Percentiles rank a stretch among this genome's conserved stretches.
These are phyloP conservation scores for Siniperca chuatsi DNA, from an alignment of 2,113 vertebrate genomes.

Conservation along the genomic window DNA sequence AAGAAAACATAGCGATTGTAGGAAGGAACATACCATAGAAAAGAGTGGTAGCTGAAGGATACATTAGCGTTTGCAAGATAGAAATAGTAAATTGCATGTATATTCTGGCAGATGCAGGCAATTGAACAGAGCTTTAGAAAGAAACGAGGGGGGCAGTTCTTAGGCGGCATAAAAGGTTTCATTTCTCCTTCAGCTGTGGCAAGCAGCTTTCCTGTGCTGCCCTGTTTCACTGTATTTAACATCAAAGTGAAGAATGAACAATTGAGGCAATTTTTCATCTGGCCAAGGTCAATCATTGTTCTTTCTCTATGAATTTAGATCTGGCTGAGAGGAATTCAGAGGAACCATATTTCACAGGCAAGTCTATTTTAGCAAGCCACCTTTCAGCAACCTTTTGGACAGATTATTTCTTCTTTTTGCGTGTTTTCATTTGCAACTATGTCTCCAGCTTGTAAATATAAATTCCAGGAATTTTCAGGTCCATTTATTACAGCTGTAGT, in stretches of 20 bases:
- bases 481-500: constrained; percentile 42
- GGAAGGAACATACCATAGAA: constrained; percentile 4
- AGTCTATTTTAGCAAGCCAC: constrained; percentile 52
- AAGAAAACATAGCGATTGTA: neutral
- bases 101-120: constrained; percentile 57
- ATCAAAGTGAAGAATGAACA: constrained; percentile 81
- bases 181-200: constrained; percentile 67
- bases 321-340: constrained; percentile 48
- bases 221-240: constrained; percentile 76
- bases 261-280: constrained; percentile 75
- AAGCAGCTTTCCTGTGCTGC: constrained; percentile 66
- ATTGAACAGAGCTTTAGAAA: constrained; percentile 40
- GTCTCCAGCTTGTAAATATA: constrained; percentile 15
- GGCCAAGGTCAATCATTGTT: constrained; percentile 81
- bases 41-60: constrained; percentile 27
- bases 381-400: constrained; percentile 42
- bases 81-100: constrained; percentile 54
- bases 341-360: constrained; percentile 53
- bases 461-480: constrained; percentile 37
- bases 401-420: neutral
- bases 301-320: constrained; percentile 64
- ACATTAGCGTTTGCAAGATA: constrained; percentile 12
- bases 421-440: constrained; percentile 15
- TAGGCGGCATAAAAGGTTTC: constrained; percentile 58
- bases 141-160: constrained; percentile 18